Conservation (phyloP, 2,888 invertebrate species). For the Eupsilia transversa region DNA sequence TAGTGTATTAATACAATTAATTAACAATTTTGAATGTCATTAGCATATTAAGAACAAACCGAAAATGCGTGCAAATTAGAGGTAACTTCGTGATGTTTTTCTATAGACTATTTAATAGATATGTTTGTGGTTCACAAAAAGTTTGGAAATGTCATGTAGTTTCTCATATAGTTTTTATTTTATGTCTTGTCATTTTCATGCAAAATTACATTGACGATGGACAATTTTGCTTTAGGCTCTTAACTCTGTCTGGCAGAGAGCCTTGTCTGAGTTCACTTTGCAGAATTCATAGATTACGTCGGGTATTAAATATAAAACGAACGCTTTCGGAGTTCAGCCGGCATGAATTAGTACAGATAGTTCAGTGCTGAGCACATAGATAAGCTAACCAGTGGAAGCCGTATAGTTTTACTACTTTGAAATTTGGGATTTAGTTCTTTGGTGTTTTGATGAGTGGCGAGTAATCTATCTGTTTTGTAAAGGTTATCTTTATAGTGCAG, state of each 20-base stretch:
- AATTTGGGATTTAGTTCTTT: conserved; percentile 28
- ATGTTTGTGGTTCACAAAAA: background rate
- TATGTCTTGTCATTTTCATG: background rate
- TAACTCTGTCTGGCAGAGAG: conserved; percentile 43
- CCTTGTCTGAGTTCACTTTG: conserved; percentile 29
- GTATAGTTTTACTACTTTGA: conserved; percentile 48
- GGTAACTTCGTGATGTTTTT: background rate
- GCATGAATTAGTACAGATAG: conserved; percentile 59
- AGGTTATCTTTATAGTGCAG: background rate
- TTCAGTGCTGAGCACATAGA: conserved; percentile 47
- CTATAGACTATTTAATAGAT: no score
- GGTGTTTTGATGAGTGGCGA: conserved; percentile 2
- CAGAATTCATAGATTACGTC: conserved; percentile 60
- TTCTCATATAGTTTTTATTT: background rate
- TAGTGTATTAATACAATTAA: background rate
- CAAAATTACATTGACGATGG: background rate
- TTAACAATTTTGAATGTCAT: background rate
- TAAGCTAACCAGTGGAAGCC: conserved; percentile 42
- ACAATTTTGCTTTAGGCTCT: background rate
- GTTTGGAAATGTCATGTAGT: background rate
- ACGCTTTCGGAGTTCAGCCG: conserved; percentile 47
- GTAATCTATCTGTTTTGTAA: background rate
- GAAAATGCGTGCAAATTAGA: background rate
- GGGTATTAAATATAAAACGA: conserved; percentile 62
- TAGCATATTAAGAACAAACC: background rate